Percentiles rank a stretch among this genome's conserved stretches.
Conservation (phyloP, 2,888 invertebrate genomes). For the Aleiodes testaceus region DNA sequence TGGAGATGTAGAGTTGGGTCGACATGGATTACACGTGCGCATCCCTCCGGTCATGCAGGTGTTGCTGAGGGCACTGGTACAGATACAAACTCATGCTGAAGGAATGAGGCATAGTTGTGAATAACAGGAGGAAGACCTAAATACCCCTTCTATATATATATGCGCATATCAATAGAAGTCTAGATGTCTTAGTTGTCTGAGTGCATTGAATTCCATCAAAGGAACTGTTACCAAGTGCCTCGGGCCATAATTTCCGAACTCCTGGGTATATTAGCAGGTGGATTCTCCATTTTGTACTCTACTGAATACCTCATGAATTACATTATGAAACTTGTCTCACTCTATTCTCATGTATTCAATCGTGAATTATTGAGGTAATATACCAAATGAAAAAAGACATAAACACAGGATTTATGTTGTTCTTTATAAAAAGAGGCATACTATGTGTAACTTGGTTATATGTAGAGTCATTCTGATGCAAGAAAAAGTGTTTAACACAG, state of each 20-base stretch:
- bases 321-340: neutral
- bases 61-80: conserved; percentile 16
- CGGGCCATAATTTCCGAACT: conserved; percentile 2
- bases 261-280: conserved; percentile 4
- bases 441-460: conserved; percentile 2
- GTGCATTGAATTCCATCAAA: conserved; percentile 26
- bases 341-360: neutral
- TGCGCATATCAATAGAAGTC: conserved; percentile 17
- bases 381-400: neutral
- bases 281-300: conserved; percentile 5
- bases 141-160: neutral
- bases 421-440: neutral
- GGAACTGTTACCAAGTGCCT: conserved; percentile 16
- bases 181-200: conserved; percentile 7
- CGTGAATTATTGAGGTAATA: neutral
- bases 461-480: conserved; percentile 30
- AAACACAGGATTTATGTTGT: conserved; percentile 13
- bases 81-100: conserved; percentile 20
- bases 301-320: neutral
- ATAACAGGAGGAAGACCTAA: conserved; percentile 21
- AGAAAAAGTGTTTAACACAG: conserved; percentile 28
- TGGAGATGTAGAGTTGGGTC: neutral
- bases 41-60: conserved; percentile 33
- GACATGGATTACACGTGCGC: conserved; percentile 36
- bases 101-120: neutral